A percentile compares a stretch with the other conserved stretches of the same genome.
Evolutionary conservation across 1,140 invertebrate species (phyloP).

Genomic region (Bombyx mori): ASM3026992v2 NC_085134.1:3037001-3037500

Average conservation of each 20-base stretch:
- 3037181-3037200: constrained; percentile 13
- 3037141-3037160: constrained; percentile 10
- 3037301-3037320: constrained; percentile 66
- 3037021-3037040: too few relatives aligned
- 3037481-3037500: too few relatives aligned
- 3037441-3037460: too few relatives aligned
- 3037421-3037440: too few relatives aligned
- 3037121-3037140: too few relatives aligned
- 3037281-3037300: constrained; percentile 47
- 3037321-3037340: constrained; percentile 26
- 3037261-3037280: constrained; percentile 52
- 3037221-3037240: constrained; percentile 43
- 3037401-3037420: not conserved
- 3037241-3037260: constrained; percentile 58
- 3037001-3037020: too few relatives aligned
- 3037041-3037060: too few relatives aligned
- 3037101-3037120: too few relatives aligned
- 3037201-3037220: constrained; percentile 12
- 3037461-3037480: too few relatives aligned
- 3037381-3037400: too few relatives aligned
- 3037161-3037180: not conserved
- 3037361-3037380: not conserved
- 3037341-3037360: constrained; percentile 8
- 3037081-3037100: too few relatives aligned
- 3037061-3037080: too few relatives aligned